Percentiles rank a stretch among this genome's conserved stretches.
Evolutionary conservation across 2,888 invertebrate species (phyloP).

Genomic region (Leptopilina myrica): DNA sequence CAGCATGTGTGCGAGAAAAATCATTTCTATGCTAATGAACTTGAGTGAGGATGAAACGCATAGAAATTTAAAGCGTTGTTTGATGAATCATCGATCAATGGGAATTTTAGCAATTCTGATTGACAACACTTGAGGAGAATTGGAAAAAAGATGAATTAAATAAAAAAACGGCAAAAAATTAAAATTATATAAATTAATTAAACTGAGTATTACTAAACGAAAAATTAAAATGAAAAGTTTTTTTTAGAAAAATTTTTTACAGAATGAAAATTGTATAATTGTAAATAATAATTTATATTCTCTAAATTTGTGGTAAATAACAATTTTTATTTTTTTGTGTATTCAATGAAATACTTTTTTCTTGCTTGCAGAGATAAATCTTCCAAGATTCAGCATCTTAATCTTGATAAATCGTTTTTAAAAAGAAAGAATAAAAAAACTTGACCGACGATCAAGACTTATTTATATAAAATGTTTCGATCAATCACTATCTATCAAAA

Average conservation of each 20-base stretch:
- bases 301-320: too few species aligned
- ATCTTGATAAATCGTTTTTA: conserved; percentile 33
- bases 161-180: background rate
- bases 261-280: background rate
- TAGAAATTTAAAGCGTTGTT: conserved; percentile 25
- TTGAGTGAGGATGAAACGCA: background rate
- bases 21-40: conserved; percentile 38
- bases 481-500: conserved; percentile 38
- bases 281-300: background rate
- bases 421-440: background rate
- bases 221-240: background rate
- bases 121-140: background rate
- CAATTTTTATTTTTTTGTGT: too few species aligned
- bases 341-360: background rate
- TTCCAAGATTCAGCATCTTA: background rate
- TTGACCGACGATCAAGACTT: background rate
- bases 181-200: too few species aligned
- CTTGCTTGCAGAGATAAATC: background rate
- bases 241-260: background rate
- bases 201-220: background rate
- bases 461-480: conserved; percentile 6
- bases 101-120: background rate
- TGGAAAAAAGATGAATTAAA: background rate
- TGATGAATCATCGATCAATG: conserved; percentile 24
- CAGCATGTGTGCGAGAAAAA: conserved; percentile 14